phyloP scores from a whole-genome alignment of 2,797 vertebrate species.

The Numenius phaeopus region DNA sequence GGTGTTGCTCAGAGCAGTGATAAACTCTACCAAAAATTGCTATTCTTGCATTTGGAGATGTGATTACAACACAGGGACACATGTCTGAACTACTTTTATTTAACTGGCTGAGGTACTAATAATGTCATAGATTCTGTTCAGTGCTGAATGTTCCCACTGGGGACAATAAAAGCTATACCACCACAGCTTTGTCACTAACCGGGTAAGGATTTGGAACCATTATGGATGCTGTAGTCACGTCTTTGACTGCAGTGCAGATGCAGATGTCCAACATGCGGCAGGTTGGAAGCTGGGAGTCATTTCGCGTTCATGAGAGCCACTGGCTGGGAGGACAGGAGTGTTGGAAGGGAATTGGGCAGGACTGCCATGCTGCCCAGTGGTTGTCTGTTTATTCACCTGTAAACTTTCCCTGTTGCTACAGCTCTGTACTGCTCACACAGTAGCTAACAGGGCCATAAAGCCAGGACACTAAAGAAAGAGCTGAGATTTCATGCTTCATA shows the following conservation, averaged over 20 bases:
- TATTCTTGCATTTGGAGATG: constrained; percentile 45
- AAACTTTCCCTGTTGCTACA: background rate
- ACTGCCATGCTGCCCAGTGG: background rate
- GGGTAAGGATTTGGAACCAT: background rate
- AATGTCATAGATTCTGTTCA: background rate
- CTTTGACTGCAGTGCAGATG: background rate
- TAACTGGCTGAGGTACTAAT: constrained; percentile 29
- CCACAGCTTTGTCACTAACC: background rate
- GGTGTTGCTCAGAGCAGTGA: constrained; percentile 34
- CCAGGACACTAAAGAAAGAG: background rate
- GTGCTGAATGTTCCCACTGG: background rate
- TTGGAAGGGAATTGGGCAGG: background rate
- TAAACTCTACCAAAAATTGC: constrained; percentile 31
- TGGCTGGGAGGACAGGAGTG: background rate
- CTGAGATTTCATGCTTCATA: background rate
- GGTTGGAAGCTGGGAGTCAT: background rate
- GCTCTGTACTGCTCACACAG: background rate
- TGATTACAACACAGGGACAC: background rate
- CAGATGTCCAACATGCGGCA: background rate
- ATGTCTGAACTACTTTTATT: constrained; percentile 22
- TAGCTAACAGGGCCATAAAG: background rate
- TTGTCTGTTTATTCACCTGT: background rate
- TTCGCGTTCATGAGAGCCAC: background rate
- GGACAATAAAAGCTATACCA: background rate
- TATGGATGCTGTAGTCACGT: rapidly evolving